Evolutionary conservation across 2,888 invertebrate genomes (phyloP), one percentile per base, ranked within the genome.

Genomic region (Aphidoletes aphidimyza): DNA sequence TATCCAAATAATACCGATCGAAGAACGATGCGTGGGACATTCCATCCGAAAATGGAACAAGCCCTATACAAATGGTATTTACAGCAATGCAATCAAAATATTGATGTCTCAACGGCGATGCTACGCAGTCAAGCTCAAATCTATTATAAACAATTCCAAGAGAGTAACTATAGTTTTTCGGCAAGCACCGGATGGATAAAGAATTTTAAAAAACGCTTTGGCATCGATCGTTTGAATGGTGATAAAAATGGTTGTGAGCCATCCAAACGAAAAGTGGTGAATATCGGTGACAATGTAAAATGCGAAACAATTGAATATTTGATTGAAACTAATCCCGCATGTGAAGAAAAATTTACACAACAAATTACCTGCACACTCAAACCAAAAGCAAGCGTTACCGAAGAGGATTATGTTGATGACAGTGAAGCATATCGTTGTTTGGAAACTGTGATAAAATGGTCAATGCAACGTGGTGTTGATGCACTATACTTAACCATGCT

Each of bases 11-110:
- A 81, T n/a, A 81, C 81, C 1, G 81, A 81, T 37, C 36, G 81
- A n/a, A 17, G 81, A 37, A 81, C 81, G n/a, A 37, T 81, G 81
- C 81, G 81, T 37, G 37, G 81, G 9, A 81, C 81, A n/a, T 81
- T 81, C 11, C 81, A 81, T 37, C 81, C 81, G n/a, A 81, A 81
- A 37, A 81, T 81, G 81, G 81, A 81, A n/a, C 81, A 81, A n/a
- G 81, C 81, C 0, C 37, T 81, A 0, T 81, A 81, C 11, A 81
- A 81, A 81, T 81, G 81, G 81, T 81, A 81, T 22, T n/a, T 81
- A 6, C 22, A 81, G 81, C 81, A 37, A 37, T 37, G n/a, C 37
- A 37, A 37, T 37, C 36, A 81, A n/a, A 81, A 81, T 37, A 11
- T 81, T 2, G 37, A 36, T 3, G 39, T 81, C 3, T 81, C 81